Base-by-base conservation (phyloP, 1,140 invertebrate genomes). In the Doryteuthis pealeii region DNA sequence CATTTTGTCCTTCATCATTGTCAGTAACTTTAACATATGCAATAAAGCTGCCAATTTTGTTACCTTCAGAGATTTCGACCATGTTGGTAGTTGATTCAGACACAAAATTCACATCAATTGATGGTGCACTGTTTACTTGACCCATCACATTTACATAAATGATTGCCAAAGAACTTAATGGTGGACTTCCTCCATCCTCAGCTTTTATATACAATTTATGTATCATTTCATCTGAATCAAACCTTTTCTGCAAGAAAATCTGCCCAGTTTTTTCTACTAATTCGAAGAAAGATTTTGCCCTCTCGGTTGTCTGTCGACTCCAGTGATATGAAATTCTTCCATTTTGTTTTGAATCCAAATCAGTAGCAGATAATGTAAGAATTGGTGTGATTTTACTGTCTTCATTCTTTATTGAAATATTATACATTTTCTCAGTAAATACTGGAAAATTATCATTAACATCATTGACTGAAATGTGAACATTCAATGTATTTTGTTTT, bases 221-320 rank as follows among this genome's bases (percentile, higher is more conserved):
- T 58, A 28, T 58, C 18, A 58, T 58, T 58, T 5, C 54, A 58
- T 10, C 54, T 58, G 26, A 58, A 22, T 22, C 18, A 58, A 58
- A 98, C 89, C 87, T 76, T 75, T 83, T 40, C 35, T 40, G 3
- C 35, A 40, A 40, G 10, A 40, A 40, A 10, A 40, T 40, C 35
- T 40, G 35, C 10, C 35, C 35, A 5, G 35, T 40, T 40, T 3
- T 40, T 40, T 40, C 35, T 40, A 40, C 10, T 40, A 40, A 40
- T 40, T 40, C 35, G 10, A 40, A 40, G 35, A 40, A 40, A 40
- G 3, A 95, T 93, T 73, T 97, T 88, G 43, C 93, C 89, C 88
- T 96, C 96, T 88, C 96, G 94, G 68, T 94, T 86, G 98, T 97
- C 14, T 96, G 95, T 2, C 93, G 90, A 75, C 76, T 81, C 30